Conservation (phyloP, 2,113 vertebrate species). For the Sinocyclocheilus rhinocerous region DNA sequence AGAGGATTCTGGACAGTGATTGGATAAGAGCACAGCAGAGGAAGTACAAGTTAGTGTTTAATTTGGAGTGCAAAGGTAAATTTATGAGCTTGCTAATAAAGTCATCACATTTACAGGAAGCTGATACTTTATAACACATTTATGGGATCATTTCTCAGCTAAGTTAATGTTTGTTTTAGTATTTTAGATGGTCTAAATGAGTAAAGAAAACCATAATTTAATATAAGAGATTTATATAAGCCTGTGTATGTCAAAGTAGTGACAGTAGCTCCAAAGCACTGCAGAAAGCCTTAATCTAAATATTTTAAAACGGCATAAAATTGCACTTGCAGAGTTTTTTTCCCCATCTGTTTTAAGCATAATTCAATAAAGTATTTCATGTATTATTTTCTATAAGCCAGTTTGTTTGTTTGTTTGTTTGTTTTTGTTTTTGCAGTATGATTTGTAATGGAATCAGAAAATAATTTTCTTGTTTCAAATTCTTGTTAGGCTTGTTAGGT, state of each 20-base stretch:
- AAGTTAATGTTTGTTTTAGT: constrained; percentile 31
- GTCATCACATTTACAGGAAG: constrained; percentile 10
- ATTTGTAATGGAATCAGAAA: neutral
- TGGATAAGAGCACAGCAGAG: neutral
- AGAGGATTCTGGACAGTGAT: neutral
- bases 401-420: too few species aligned
- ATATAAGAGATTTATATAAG: neutral
- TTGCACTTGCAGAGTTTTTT: neutral
- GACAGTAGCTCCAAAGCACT: neutral
- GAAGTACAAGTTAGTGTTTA: neutral
- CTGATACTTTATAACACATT: neutral
- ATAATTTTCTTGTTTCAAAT: neutral
- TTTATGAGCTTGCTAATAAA: neutral
- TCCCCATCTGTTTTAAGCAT: too few species aligned
- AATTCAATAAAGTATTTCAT: too few species aligned
- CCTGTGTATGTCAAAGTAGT: neutral
- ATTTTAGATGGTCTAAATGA: constrained; percentile 16
- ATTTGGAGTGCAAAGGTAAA: neutral
- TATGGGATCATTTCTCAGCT: constrained; percentile 33
- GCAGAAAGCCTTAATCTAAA: neutral
- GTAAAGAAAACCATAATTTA: neutral
- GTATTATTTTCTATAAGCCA: neutral
- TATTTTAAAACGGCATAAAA: neutral
- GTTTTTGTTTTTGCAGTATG: neutral
- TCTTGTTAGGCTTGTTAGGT: neutral